phyloP scores from a whole-genome alignment of 53 echinoderm and acorn worm genomes.

The Paracentrotus lividus region DNA sequence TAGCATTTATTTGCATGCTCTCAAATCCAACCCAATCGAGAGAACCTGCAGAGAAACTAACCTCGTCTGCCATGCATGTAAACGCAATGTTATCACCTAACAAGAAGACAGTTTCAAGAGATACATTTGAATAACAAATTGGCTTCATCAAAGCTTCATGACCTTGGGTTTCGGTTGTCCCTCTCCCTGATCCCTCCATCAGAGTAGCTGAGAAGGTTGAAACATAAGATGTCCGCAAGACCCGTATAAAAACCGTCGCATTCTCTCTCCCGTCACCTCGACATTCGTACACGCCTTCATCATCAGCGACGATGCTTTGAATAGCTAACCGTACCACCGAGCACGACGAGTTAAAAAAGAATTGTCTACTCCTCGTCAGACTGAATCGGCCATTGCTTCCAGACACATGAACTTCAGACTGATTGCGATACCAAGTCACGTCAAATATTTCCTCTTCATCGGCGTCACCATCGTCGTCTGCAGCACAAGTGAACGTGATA shows the following conservation, averaged over 20 bases:
- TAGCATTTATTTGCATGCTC: background rate
- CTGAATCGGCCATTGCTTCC: background rate
- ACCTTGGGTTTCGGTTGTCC: background rate
- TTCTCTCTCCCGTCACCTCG: background rate
- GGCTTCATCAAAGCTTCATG: background rate
- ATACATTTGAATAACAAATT: background rate
- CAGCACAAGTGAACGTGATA: background rate
- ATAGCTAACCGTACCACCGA: background rate
- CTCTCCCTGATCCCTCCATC: background rate
- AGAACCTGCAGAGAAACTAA: background rate
- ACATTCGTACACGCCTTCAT: constrained; percentile 23
- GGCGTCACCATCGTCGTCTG: background rate
- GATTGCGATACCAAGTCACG: background rate
- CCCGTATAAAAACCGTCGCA: background rate
- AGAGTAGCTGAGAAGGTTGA: background rate
- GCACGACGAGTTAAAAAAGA: background rate
- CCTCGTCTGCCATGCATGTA: background rate
- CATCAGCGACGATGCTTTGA: background rate
- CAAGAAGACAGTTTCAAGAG: background rate
- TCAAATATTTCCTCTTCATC: background rate
- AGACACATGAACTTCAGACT: too few relatives aligned
- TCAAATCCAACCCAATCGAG: constrained; percentile 20
- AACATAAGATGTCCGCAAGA: background rate
- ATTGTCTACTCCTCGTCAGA: background rate
- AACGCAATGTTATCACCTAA: background rate